A percentile compares a stretch with the other conserved stretches of the same genome.
phyloP scores from a whole-genome alignment of 2,797 vertebrate species.

The Caiman crocodilus region DNA sequence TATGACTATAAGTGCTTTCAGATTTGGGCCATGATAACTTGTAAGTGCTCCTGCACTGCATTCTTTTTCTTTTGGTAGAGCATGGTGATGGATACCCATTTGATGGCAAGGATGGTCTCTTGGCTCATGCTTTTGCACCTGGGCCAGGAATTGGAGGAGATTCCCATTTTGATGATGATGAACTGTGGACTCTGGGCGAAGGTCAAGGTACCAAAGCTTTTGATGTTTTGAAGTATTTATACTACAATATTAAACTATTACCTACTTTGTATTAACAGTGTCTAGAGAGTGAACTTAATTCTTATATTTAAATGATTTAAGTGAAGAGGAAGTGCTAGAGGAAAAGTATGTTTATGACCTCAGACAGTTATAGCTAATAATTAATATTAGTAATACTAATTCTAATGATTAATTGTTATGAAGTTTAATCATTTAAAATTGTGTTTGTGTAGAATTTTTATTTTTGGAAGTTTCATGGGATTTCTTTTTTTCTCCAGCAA shows the following conservation, averaged over 20 bases:
- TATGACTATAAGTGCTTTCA: not conserved
- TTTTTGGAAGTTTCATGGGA: not conserved
- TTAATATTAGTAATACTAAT: too few relatives aligned
- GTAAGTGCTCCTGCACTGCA: not conserved
- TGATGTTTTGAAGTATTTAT: not conserved
- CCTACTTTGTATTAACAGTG: not conserved
- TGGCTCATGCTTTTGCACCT: constrained; percentile 97
- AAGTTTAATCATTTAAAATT: not conserved
- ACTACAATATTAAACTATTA: not conserved
- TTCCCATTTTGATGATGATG: constrained; percentile 98
- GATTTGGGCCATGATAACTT: not conserved
- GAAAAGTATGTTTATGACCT: not conserved
- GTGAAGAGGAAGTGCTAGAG: not conserved
- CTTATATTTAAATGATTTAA: not conserved
- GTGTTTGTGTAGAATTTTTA: not conserved
- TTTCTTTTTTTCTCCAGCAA: not conserved
- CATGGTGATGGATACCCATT: constrained; percentile 99
- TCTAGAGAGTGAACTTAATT: not conserved
- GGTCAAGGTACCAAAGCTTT: constrained; percentile 88
- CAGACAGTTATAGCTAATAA: not conserved
- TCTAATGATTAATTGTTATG: too few relatives aligned
- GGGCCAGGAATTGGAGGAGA: constrained; percentile 96
- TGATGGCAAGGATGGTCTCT: constrained; percentile 96
- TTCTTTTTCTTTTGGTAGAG: constrained; percentile 80
- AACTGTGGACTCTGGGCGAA: constrained; percentile 97